Conservation (phyloP, 2,888 invertebrate species). For the Thyatira batis region DNA sequence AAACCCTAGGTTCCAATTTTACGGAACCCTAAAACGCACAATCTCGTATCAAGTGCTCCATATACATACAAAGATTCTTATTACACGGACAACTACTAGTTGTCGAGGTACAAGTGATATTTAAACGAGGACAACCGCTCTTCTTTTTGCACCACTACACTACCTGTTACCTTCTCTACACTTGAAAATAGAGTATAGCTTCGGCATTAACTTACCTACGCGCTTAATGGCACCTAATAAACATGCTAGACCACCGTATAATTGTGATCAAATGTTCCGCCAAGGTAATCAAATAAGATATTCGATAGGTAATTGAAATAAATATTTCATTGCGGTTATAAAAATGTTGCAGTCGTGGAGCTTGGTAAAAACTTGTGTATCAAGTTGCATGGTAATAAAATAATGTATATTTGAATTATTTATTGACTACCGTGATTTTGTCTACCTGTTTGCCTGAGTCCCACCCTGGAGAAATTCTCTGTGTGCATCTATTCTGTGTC, state of each 20-base stretch:
- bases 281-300: not conserved
- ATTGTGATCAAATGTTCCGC: not conserved
- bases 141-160: conserved; percentile 44
- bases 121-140: conserved; percentile 65
- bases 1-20: not conserved
- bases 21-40: not conserved
- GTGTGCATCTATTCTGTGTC: too few relatives aligned
- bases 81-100: not conserved
- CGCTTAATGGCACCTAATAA: not conserved
- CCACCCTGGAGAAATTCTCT: too few relatives aligned
- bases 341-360: not conserved
- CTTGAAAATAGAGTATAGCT: not conserved
- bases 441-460: too few relatives aligned
- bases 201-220: not conserved
- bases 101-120: conserved; percentile 53
- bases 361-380: not conserved
- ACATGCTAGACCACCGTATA: not conserved
- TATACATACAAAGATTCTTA: not conserved
- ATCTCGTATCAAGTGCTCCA: not conserved
- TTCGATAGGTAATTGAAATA: not conserved
- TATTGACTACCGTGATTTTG: too few relatives aligned
- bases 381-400: too few relatives aligned
- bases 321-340: not conserved
- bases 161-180: conserved; percentile 21
- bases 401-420: too few relatives aligned